phyloP scores from a whole-genome alignment of 2,113 vertebrate genomes.

The Butorides virescens region DNA sequence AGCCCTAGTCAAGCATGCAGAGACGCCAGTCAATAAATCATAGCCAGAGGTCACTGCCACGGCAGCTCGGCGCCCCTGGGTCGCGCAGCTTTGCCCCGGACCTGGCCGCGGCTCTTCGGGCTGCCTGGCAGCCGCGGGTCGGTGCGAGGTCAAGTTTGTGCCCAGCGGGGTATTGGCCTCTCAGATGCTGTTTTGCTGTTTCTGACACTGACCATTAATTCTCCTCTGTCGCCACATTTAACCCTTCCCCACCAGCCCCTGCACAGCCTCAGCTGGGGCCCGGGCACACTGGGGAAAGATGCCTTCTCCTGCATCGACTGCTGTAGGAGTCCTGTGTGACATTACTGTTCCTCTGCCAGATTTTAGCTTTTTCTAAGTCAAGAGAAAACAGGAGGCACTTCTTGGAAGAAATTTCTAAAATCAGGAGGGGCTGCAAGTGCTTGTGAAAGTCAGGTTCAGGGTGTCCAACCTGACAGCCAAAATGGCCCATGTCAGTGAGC shows the following conservation, averaged over 20 bases:
- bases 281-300: rapidly evolving
- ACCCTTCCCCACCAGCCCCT: neutral
- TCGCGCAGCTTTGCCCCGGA: neutral
- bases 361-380: neutral
- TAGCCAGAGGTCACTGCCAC: slow-evolving; percentile 8
- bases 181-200: slow-evolving; percentile 8
- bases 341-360: neutral
- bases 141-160: slow-evolving; percentile 17
- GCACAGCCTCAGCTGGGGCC: neutral
- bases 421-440: neutral
- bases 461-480: neutral
- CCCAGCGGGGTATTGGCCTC: slow-evolving; percentile 28
- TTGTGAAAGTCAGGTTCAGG: neutral
- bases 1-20: slow-evolving; percentile 20
- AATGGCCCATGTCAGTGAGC: neutral
- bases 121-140: slow-evolving; percentile 40
- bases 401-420: neutral
- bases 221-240: neutral
- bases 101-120: neutral
- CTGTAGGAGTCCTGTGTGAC: neutral
- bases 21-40: slow-evolving; percentile 37
- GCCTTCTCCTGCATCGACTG: rapidly evolving
- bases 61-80: neutral
- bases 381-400: neutral
- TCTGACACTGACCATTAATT: slow-evolving; percentile 49